Base-by-base conservation (phyloP, 2,888 invertebrate genomes). In the Parasteatoda lunata region DNA sequence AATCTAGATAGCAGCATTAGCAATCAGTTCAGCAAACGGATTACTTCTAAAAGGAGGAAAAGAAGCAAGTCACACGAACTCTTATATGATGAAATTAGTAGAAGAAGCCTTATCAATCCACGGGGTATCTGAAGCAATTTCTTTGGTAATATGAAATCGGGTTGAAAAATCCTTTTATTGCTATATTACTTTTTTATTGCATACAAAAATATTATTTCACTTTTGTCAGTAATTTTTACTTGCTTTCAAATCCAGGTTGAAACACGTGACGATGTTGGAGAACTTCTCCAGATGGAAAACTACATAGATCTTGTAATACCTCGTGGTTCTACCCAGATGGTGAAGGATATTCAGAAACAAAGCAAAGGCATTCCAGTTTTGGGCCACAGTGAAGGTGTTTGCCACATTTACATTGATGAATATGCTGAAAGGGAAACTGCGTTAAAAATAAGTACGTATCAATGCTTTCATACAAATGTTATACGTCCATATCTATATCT, bases 271-370 rank as follows among this genome's bases (percentile, higher is more conserved):
- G 98, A 99, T 93, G 98, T 99, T 79, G 96, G 97, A 88, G 99
- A 99, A 91, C 93, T 99, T 78, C 92, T 99, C 64, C 94, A 96
- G 13, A 95, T 99, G 95, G 97, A 97, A 90, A 95, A 97, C 89
- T 97, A 98, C 92, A 98, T 99, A 88, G 99, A 99, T 93, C 94
- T 99, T 89, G 97, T 99, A 70, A 99, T 99, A 90, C 99, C 99
- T 0, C 94, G 99, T 80, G 99, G 99, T 0, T 98, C 98, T n/a
- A 96, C 96, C 51, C 97, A 98, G 1, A 93, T 99, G 79, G 98
- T 99, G 0, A 94, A 96, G 80, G 95, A 93, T 90, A 97, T 97
- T 90, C 97, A 97, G 91, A 94, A 95, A 89, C 95, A 96, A 91
- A 97, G 97, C 51, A 92, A 93, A 89, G 93, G 93, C 89, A 98